Evolutionary conservation across 2,888 invertebrate genomes (phyloP), one percentile per base, ranked within the genome.

Genomic region (Dione vanillae): DNA sequence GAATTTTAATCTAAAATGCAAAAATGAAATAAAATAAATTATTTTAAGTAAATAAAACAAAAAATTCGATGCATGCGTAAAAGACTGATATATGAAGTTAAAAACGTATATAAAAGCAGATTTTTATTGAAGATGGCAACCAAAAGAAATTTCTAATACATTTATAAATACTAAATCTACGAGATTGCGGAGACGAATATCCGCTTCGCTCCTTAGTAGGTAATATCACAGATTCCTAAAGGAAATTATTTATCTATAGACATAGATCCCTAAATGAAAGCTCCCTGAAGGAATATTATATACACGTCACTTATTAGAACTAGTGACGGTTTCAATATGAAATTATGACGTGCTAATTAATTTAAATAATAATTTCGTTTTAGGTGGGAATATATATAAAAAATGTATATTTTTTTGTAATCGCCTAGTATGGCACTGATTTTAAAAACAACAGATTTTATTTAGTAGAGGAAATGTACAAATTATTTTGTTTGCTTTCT

Each of bases 201-300:
- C 71, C 76, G 73, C 74, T 68, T 78, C 79, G 85, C 86, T 87
- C 85, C 91, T 89, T 88, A 90, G 89, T 90, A 89, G 89, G 86
- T 91, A 91, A 91, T 91, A 91, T 91, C 91, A 91, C 91, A 91
- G 91, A 90, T 91, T 88, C 84, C 87, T 87, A 88, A 85, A 85
- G 83, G 80, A 84, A 87, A 75, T 65, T 70, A 74, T 58, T 59
- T 56, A 56, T n/a, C 40, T 16, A 56, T 37, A 51, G 20, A 51
- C 49, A 51, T 20, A 45, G 37, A 16, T 35, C 27, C 37, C 56
- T n/a, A 40, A n/a, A 58, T 40, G 71, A 49, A 70, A 59, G 66
- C 51, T 35, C 14, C 62, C 65, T 71, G 37, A 37, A 40, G 56
- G 37, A 16, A 35, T 27, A 35, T 27, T 52, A n/a, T 54, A 58